A percentile compares a stretch with the other conserved stretches of the same genome.
Conservation (phyloP, 1,140 invertebrate species). For the Gryllus bimaculatus region DNA sequence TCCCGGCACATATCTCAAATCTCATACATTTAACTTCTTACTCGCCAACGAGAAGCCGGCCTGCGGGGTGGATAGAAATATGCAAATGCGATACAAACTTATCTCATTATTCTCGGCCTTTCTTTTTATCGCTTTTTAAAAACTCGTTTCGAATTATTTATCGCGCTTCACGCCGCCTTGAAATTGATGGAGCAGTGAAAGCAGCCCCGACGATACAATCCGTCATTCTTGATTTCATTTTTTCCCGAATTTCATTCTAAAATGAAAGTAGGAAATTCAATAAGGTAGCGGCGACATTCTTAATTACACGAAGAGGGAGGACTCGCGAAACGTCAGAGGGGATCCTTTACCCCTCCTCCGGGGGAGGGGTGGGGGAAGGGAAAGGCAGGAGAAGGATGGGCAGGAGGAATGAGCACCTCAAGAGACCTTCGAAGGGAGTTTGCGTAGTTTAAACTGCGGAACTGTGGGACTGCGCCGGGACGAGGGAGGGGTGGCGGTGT, state of each 20-base stretch:
- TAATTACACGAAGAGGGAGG: not conserved
- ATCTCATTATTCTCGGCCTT: constrained; percentile 1
- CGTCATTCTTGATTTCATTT: constrained; percentile 1
- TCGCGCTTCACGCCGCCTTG: not conserved
- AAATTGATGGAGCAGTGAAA: not conserved
- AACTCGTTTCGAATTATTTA: constrained; percentile 1
- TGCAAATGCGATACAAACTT: constrained; percentile 4
- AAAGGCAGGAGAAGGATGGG: not conserved
- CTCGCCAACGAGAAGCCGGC: not conserved
- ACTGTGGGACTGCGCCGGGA: no score
- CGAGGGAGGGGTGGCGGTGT: no score
- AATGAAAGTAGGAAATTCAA: not conserved
- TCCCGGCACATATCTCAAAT: constrained; percentile 1
- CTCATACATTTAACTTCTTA: constrained; percentile 5
- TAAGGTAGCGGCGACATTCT: constrained; percentile 3
- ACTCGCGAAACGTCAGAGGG: not conserved
- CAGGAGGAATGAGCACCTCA: not conserved
- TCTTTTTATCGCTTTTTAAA: not conserved
- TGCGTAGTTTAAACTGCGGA: no score
- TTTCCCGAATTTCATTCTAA: not conserved
- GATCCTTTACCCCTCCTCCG: not conserved
- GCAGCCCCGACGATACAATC: not conserved
- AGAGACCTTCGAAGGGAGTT: no score
- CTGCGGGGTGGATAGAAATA: not conserved
- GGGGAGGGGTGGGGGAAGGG: not conserved